Conservation (phyloP, 2,888 invertebrate species). For the Elgonia sp. region DNA sequence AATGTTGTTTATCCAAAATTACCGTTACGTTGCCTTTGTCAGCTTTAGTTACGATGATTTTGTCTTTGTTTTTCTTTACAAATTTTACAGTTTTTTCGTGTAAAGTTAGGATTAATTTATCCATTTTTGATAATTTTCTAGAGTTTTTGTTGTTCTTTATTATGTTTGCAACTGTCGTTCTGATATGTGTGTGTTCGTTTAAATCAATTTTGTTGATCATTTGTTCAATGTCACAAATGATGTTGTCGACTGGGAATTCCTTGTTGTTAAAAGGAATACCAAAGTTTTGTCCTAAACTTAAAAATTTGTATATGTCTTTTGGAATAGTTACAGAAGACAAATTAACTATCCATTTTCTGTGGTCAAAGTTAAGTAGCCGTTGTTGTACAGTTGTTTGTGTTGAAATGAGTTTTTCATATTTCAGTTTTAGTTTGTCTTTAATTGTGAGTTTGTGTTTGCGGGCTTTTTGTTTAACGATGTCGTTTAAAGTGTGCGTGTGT, state of each 20-base stretch:
- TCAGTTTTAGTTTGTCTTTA: background rate
- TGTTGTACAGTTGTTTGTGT: background rate
- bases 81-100: background rate
- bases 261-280: slow-evolving; percentile 1
- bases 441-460: no score
- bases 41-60: slow-evolving; percentile 1
- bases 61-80: background rate
- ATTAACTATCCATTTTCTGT: slow-evolving; percentile 29
- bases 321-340: background rate
- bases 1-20: slow-evolving; percentile 12
- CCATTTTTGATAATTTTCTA: background rate
- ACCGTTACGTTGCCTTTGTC: slow-evolving; percentile 27
- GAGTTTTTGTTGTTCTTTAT: slow-evolving; percentile 11
- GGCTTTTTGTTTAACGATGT: no score
- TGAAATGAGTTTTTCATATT: background rate
- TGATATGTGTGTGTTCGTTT: background rate
- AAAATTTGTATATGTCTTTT: slow-evolving; percentile 5
- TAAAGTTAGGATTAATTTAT: background rate
- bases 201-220: background rate
- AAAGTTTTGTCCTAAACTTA: slow-evolving; percentile 33
- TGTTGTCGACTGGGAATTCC: background rate
- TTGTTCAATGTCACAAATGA: background rate
- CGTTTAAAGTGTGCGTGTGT: no score
- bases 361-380: background rate
- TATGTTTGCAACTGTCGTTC: slow-evolving; percentile 24